Evolutionary conservation across 2,113 vertebrate genomes (phyloP).

Genomic region (Drymodes brunneopygia): DNA sequence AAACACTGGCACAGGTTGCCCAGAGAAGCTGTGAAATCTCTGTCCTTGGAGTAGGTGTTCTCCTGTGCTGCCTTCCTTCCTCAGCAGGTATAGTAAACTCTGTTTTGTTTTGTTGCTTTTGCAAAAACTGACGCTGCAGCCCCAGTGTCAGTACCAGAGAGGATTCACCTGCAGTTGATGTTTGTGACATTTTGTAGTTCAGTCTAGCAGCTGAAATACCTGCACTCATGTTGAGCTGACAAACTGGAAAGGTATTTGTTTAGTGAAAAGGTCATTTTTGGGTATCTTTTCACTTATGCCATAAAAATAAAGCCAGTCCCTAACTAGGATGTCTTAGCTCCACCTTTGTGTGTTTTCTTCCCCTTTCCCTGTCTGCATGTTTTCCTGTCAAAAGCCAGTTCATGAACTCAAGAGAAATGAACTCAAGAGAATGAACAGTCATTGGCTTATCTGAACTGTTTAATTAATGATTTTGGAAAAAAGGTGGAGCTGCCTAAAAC

Average conservation of each 20-base stretch:
- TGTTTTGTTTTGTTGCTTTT: background rate
- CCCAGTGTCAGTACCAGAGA: background rate
- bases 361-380: background rate
- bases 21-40: background rate
- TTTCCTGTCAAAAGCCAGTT: background rate
- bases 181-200: background rate
- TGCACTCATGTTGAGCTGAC: background rate
- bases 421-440: background rate
- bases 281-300: background rate
- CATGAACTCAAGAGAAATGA: background rate
- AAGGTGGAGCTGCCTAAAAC: background rate
- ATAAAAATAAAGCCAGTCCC: background rate
- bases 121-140: background rate
- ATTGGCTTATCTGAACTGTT: background rate
- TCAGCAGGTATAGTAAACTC: background rate
- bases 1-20: background rate
- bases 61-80: background rate
- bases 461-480: background rate
- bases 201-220: background rate
- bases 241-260: conserved; percentile 9
- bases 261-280: background rate
- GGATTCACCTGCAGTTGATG: background rate
- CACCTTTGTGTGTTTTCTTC: background rate
- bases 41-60: background rate
- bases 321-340: background rate